A percentile compares a stretch with the other conserved stretches of the same genome.
Conservation (phyloP, 2,797 vertebrate genomes). For the Enteromius fasciolatus region DNA sequence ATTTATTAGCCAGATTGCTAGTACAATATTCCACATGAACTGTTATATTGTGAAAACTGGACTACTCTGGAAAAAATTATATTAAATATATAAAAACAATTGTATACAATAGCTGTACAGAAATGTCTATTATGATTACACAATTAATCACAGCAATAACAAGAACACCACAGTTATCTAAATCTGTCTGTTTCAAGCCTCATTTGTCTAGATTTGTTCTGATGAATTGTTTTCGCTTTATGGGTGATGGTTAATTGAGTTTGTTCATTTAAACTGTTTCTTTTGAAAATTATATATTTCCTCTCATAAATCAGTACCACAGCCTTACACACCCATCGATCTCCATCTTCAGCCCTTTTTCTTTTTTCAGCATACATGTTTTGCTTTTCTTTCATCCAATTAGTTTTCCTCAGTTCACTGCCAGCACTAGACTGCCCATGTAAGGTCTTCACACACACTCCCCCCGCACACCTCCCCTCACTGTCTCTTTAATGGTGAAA, state of each 20-base stretch:
- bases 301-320: constrained; percentile 69
- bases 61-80: neutral
- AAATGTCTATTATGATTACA: neutral
- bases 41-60: neutral
- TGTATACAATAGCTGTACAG: neutral
- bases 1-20: neutral
- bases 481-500: constrained; percentile 66
- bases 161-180: constrained; percentile 1
- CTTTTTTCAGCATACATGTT: constrained; percentile 38
- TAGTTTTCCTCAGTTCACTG: constrained; percentile 16
- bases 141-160: constrained; percentile 6
- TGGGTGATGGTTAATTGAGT: constrained; percentile 75
- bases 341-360: constrained; percentile 56
- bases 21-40: neutral
- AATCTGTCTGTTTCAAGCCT: constrained; percentile 14
- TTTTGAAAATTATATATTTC: constrained; percentile 73
- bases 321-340: constrained; percentile 68
- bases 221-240: constrained; percentile 73
- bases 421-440: constrained; percentile 15
- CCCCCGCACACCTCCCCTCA: constrained; percentile 49
- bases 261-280: constrained; percentile 68
- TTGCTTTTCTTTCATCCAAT: constrained; percentile 63
- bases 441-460: constrained; percentile 59
- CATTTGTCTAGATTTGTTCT: constrained; percentile 65
- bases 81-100: neutral